Conservation (phyloP, 2,888 invertebrate genomes). For the Pseudococcus longispinus region DNA sequence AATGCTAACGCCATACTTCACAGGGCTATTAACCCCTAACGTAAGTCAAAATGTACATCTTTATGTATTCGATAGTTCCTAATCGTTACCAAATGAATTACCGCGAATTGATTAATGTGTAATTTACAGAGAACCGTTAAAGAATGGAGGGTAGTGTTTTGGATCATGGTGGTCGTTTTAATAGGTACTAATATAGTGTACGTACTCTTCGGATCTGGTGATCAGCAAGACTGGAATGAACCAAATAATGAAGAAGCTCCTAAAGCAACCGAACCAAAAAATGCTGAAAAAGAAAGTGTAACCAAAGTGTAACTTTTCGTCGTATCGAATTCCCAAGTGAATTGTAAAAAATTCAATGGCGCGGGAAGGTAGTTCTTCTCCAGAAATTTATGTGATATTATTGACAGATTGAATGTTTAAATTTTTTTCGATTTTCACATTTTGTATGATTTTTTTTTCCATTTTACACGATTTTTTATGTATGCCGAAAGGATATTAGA, state of each 20-base stretch:
- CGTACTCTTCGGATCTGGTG: constrained; percentile 75
- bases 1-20: constrained; percentile 69
- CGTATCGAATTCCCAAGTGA: background rate
- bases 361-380: background rate
- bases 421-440: background rate
- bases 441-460: background rate
- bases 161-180: constrained; percentile 77
- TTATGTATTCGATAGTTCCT: background rate
- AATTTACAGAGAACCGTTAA: constrained; percentile 62
- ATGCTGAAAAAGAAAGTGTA: background rate
- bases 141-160: constrained; percentile 82
- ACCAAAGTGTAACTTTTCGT: background rate
- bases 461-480: background rate
- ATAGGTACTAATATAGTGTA: constrained; percentile 74
- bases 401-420: background rate
- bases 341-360: background rate
- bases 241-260: constrained; percentile 62
- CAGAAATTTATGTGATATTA: background rate
- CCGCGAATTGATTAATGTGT: background rate
- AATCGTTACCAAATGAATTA: background rate
- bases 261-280: background rate
- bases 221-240: constrained; percentile 79
- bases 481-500: background rate
- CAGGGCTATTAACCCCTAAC: constrained; percentile 63
- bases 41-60: constrained; percentile 54